Evolutionary conservation across 1,140 invertebrate genomes (phyloP).

Genomic region (Protaetia brevitarsis): DNA sequence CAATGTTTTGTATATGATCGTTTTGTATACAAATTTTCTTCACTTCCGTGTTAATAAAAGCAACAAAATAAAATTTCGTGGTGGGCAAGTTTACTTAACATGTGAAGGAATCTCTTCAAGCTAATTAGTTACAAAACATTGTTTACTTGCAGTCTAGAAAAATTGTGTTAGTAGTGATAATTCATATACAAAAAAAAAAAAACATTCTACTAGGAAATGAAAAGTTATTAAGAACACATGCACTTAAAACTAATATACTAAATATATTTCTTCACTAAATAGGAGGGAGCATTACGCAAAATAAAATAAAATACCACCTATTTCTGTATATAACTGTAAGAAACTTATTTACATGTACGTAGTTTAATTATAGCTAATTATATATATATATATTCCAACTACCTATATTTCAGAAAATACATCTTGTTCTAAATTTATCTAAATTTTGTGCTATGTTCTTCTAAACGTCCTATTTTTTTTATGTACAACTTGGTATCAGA

Average conservation of each 20-base stretch:
- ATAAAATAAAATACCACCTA: slow-evolving; percentile 23
- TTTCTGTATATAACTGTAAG: slow-evolving; percentile 18
- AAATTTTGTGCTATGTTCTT: no score
- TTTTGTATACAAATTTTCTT: no score
- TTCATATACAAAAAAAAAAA: neutral
- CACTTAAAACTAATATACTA: neutral
- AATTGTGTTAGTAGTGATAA: neutral
- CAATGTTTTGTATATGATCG: no score
- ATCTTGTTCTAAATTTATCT: no score
- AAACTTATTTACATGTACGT: slow-evolving; percentile 2
- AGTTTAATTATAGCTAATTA: neutral
- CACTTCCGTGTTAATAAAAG: no score
- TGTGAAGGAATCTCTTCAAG: no score
- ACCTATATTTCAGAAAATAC: neutral
- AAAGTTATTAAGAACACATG: neutral
- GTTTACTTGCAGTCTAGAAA: neutral
- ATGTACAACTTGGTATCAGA: neutral
- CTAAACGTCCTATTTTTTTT: slow-evolving; percentile 10
- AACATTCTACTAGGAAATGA: neutral
- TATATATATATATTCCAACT: neutral
- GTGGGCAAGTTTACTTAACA: no score
- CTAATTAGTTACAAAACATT: neutral
- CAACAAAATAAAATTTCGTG: no score
- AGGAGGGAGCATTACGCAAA: slow-evolving; percentile 16
- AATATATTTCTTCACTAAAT: neutral